Percentiles rank a stretch among this genome's conserved stretches.
Evolutionary conservation across 2,113 vertebrate genomes (phyloP).

Genomic region (Heterocephalus glaber): DNA sequence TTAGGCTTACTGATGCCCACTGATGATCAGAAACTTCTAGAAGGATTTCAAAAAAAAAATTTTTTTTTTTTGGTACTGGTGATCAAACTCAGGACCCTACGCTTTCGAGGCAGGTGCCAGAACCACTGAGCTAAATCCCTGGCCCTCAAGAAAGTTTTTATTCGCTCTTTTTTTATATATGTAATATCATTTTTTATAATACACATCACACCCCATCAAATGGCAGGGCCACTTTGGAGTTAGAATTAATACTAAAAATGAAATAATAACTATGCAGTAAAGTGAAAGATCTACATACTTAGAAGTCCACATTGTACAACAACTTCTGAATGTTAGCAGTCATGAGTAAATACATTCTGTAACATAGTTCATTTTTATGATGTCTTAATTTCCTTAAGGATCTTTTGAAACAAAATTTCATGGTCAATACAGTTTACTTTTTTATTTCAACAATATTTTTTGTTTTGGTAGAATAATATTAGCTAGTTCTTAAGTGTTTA

Average conservation of each 20-base stretch:
- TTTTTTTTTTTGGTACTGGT: no score
- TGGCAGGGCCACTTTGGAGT: background rate
- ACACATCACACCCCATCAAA: background rate
- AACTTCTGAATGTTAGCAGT: background rate
- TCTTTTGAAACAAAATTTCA: background rate
- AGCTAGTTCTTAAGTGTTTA: constrained; percentile 32
- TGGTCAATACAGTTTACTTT: background rate
- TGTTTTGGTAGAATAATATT: background rate
- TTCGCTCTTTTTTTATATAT: no score
- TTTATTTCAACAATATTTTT: background rate
- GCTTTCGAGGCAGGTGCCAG: no score
- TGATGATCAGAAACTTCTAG: background rate
- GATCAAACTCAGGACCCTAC: no score
- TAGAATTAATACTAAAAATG: constrained; percentile 4
- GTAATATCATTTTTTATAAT: constrained; percentile 11
- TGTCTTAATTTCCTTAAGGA: background rate
- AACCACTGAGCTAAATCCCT: no score
- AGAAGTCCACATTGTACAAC: background rate
- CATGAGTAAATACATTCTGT: background rate
- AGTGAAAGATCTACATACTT: background rate
- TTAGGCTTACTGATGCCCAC: no score
- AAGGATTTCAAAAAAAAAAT: background rate
- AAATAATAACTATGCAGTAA: constrained; percentile 13
- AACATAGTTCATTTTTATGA: background rate
- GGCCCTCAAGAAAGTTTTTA: no score